Evolutionary conservation across 2,113 vertebrate genomes (phyloP), one percentile per base, ranked within the genome.

Genomic region (Heteronetta atricapilla): DNA sequence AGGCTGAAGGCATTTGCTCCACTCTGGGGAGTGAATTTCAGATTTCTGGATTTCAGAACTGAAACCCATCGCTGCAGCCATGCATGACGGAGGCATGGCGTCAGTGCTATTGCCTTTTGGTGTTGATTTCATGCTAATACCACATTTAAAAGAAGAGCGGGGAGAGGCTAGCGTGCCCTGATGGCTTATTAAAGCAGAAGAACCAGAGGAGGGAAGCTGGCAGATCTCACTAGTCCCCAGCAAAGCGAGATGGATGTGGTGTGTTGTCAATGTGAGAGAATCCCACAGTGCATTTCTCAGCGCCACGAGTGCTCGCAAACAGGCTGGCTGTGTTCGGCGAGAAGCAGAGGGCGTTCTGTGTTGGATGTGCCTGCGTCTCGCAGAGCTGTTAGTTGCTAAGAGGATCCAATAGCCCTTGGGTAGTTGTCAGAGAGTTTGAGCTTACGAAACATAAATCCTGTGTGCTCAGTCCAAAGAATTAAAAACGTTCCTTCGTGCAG

Each of bases 271-370:
- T 1, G 53, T 63, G 6, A 6, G n/a, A 59, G 58, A 13, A 25
- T 16, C 66, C 58, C 63, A 26, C 2, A 3, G n/a, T 2, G 1
- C 1, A 1, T 33, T 53, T 55, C 3, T 3, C 1, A 7, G 56
- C 1, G 0, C 48, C 1, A 2, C 6, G 1, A 52, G 31, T 1
- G n/a, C 46, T 12, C 19, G 0, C 55, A 3, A 12, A 13, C 23
- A 15, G 73, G 29, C 34, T 33, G 2, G 34, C 1, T 1, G 31
- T 23, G 1, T 18, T 22, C 0, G 0, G 36, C 13, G 81, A 60
- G 81, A 48, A 1, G 11, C 5, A 0, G n/a, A 19, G 40, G 16
- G 25, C 0, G 4, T 18, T 1, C 44, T 1, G 40, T 11, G 38
- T 7, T 64, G 82, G n/a, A 3, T 3, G 5, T 3, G 62, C 58